phyloP scores from a whole-genome alignment of 1,140 invertebrate species.

The Polypedilum pembai region DNA sequence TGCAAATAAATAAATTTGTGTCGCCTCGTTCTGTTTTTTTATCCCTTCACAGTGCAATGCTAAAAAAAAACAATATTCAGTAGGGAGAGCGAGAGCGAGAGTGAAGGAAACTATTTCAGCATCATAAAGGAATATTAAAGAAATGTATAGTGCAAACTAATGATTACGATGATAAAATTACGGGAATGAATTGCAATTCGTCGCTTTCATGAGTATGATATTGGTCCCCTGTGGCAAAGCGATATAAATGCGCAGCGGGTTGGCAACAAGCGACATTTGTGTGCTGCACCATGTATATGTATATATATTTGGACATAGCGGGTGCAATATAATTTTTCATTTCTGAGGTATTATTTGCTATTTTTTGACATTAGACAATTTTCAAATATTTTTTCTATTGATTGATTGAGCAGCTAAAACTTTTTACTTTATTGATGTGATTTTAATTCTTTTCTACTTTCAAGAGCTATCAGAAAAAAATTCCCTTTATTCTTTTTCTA shows the following conservation, averaged over 20 bases:
- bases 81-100: not conserved
- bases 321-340: not conserved
- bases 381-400: not conserved
- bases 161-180: slow-evolving; percentile 21
- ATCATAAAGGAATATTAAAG: slow-evolving; percentile 25
- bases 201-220: slow-evolving; percentile 21
- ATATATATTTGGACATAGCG: not conserved
- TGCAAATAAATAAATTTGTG: slow-evolving; percentile 21
- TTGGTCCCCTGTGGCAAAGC: slow-evolving; percentile 22
- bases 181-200: slow-evolving; percentile 26
- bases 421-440: not conserved
- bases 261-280: not conserved
- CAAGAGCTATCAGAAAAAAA: not conserved
- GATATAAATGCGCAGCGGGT: slow-evolving; percentile 21
- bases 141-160: slow-evolving; percentile 22
- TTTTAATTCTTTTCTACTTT: not conserved
- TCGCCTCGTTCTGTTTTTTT: slow-evolving; percentile 5
- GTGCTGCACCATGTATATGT: no score
- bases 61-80: slow-evolving; percentile 1
- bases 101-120: not conserved
- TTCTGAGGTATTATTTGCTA: slow-evolving; percentile 18
- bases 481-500: not conserved
- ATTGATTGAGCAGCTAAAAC: not conserved
- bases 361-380: not conserved
- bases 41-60: not conserved